Conservation (phyloP, 2,888 invertebrate species). For the Diachrysia chrysitis region DNA sequence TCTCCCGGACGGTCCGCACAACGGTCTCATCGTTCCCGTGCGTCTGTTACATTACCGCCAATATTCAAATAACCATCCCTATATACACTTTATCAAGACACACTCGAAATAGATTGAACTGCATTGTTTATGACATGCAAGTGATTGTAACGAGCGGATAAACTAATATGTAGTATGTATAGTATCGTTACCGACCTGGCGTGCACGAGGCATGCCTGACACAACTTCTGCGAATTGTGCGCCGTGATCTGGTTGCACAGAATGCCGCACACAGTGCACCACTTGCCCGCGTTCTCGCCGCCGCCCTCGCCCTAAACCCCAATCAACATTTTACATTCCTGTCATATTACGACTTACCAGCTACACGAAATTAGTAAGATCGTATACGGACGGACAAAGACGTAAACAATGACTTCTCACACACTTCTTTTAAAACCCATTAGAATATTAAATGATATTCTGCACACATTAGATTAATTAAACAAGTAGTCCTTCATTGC, state of each 20-base stretch:
- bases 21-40: conserved; percentile 94
- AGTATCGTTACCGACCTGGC: conserved; percentile 86
- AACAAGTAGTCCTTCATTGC: conserved; percentile 67
- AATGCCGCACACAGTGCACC: conserved; percentile 88
- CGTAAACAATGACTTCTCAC: conserved; percentile 75
- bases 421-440: conserved; percentile 89
- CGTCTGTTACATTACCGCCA: conserved; percentile 91
- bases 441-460: conserved; percentile 84
- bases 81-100: conserved; percentile 59
- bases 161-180: conserved; percentile 59
- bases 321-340: conserved; percentile 82
- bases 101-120: conserved; percentile 62
- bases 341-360: conserved; percentile 63
- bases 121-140: conserved; percentile 67
- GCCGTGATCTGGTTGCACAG: conserved; percentile 86
- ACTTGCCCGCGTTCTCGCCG: conserved; percentile 82
- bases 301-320: conserved; percentile 87
- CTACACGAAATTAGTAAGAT: conserved; percentile 49
- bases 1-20: conserved; percentile 92
- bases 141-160: conserved; percentile 60
- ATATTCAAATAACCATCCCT: conserved; percentile 76
- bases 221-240: conserved; percentile 88
- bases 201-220: conserved; percentile 89
- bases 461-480: conserved; percentile 86
- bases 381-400: conserved; percentile 63